Conservation (phyloP, 2,113 vertebrate genomes). For the Cricetomys ansorgei region DNA sequence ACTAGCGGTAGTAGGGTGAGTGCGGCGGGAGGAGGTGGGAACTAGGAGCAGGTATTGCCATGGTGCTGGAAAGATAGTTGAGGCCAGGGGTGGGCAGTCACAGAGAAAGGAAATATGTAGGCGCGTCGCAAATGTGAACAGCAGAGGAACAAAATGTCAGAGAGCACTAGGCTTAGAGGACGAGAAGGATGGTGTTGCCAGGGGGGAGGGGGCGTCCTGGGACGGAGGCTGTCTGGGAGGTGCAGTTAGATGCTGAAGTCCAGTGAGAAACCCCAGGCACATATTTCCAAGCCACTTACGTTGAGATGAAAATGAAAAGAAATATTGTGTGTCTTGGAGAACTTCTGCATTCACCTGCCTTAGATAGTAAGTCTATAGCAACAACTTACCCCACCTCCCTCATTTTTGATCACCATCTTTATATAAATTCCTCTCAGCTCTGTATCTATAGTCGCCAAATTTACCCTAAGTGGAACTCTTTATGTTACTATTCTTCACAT, state of each 20-base stretch:
- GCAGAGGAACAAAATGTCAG: not conserved
- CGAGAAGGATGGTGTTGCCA: fast-evolving
- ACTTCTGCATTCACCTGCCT: not conserved
- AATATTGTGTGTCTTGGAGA: not conserved
- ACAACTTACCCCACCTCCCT: too few relatives aligned
- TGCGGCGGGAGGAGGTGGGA: not conserved
- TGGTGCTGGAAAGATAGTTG: not conserved
- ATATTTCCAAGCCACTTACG: not conserved
- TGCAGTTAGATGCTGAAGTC: not conserved
- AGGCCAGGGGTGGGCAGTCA: not conserved
- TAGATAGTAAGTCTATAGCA: not conserved
- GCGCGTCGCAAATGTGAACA: not conserved
- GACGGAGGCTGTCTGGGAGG: not conserved
- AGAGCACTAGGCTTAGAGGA: not conserved
- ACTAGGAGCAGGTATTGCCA: not conserved
- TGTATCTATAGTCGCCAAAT: constrained; percentile 10
- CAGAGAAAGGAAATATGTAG: not conserved
- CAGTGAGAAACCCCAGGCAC: not conserved
- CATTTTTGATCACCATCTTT: not conserved
- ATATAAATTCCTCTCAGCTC: constrained; percentile 37
- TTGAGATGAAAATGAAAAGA: not conserved
- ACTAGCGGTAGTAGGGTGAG: not conserved
- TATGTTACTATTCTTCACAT: constrained; percentile 33
- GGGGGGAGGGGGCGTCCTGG: not conserved
- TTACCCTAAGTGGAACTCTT: constrained; percentile 1